Conservation (phyloP, 2,113 vertebrate genomes). For the Apteryx owenii region DNA sequence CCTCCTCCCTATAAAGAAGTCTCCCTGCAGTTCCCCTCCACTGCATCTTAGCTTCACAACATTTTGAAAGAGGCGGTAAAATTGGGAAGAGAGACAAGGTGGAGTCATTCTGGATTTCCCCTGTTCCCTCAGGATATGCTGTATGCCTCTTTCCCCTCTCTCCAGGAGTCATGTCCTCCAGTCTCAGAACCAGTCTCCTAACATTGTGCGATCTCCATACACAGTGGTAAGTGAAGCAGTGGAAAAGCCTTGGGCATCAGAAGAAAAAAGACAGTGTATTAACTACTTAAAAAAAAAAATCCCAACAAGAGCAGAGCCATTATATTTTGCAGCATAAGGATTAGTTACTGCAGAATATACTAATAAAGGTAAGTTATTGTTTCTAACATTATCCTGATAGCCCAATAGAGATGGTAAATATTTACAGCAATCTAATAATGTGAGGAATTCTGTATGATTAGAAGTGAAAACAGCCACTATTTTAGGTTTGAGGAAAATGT, state of each 20-base stretch:
- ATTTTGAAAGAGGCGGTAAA: neutral
- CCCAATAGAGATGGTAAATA: neutral
- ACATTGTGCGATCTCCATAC: neutral
- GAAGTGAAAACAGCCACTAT: accelerated
- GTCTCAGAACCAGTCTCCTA: neutral
- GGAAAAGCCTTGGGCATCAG: neutral
- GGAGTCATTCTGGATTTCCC: neutral
- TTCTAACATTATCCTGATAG: neutral
- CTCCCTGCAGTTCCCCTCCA: neutral
- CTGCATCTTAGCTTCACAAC: neutral
- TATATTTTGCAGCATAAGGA: conserved; percentile 33
- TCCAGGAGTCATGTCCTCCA: neutral
- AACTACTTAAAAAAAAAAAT: neutral
- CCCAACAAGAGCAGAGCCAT: neutral
- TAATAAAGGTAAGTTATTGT: conserved; percentile 19
- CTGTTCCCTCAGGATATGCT: neutral
- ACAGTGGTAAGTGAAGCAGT: neutral
- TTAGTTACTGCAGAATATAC: conserved; percentile 11
- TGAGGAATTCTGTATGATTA: neutral
- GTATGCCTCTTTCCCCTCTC: neutral
- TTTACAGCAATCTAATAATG: neutral
- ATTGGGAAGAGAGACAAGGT: accelerated
- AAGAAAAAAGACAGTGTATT: conserved; percentile 26
- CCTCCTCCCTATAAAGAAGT: neutral
- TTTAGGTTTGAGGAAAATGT: neutral